Evolutionary conservation across 1,140 invertebrate species (phyloP), one percentile per base, ranked within the genome.

Genomic region (Trachymyrmex septentrionalis): DNA sequence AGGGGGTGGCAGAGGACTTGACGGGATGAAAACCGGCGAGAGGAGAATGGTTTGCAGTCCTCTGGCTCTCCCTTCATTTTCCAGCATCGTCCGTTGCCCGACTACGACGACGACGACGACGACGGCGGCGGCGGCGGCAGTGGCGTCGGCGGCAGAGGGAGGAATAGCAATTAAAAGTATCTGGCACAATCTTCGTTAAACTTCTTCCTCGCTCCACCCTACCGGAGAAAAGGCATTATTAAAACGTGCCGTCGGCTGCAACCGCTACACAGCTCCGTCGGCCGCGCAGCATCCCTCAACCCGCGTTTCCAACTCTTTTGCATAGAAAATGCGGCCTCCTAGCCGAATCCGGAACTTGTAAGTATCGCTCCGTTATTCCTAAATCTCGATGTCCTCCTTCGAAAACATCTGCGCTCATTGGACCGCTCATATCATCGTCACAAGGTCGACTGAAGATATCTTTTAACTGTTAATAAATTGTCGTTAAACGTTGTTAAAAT

Each of bases 91-190:
- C 63, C 87, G 78, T 85, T 77, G 16, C 73, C 7, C 75, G 19
- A 66, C 64, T 34, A 67, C 64, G 63, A 80, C 77, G 53, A 67
- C 77, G 44, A 67, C 63, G 64, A 34, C 67, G 57, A n/a, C 64
- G 57, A 67, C 89, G 91, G 80, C 55, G 34, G 7, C 57, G 66
- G 10, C 63, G 44, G 16, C n/a, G 78, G 6, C 50, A 21, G 14
- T 34, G 66, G n/a, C 16, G 53, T 53, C 53, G 67, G 38, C 59
- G 61, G 76, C 90, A 89, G 86, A 89, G 86, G 90, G 93, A 92
- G 94, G 93, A 95, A 95, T 94, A 94, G 94, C 94, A 95, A 95
- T 95, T 95, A 95, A 95, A 94, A 94, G 93, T 94, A 95, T 95
- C 94, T 94, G 93, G 93, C 93, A 93, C 93, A 95, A 94, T 94